Evolutionary conservation across 2,888 invertebrate genomes (phyloP), one percentile per base, ranked within the genome.

Genomic region (Cordylochernes scorpioides): DNA sequence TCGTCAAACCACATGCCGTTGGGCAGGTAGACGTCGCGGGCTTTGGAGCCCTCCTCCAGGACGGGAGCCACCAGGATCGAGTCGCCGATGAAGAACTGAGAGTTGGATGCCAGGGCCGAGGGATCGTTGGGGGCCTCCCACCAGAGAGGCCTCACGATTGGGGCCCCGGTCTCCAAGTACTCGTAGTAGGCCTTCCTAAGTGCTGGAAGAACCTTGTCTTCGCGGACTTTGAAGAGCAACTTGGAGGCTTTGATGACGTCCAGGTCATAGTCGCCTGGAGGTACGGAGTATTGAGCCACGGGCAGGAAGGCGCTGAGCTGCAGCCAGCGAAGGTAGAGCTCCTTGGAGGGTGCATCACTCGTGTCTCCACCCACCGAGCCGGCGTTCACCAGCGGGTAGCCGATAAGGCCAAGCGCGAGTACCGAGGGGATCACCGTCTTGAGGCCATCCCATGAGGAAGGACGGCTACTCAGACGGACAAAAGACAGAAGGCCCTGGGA

Each of bases 381-480:
- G 0, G 86, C 80, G 59, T 88, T 68, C 22, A 86, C 63, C 45
- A 86, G 86, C 0, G 84, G 84, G 53, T 74, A 88, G 0, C 91
- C 91, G 28, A 77, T 67, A 15, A 86, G 65, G 0, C 86, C 84
- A 41, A 86, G 72, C 1, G 71, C 73, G 12, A 84, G 53, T 32
- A 80, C 69, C 8, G 78, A 74, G 0, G 86, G 78, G 42, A 91
- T 71, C 0, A 88, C 67, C 7, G 67, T 64, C 35, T 65, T 62
- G n/a, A 82, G 55, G 0, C 77, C 78, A 27, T 68, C 68, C 88
- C 88, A 91, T 0, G 71, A 68, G 0, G 82, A 77, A 34, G 74
- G 68, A 30, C 74, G 70, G 1, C 75, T 72, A 2, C 82, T 73
- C 15, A 86, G 54, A 1, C 77, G 69, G 0, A 84, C 68, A 47